A percentile compares a stretch with the other conserved stretches of the same genome.
Conservation (phyloP, 1,140 invertebrate genomes). For the Drosophila neocordata region DNA sequence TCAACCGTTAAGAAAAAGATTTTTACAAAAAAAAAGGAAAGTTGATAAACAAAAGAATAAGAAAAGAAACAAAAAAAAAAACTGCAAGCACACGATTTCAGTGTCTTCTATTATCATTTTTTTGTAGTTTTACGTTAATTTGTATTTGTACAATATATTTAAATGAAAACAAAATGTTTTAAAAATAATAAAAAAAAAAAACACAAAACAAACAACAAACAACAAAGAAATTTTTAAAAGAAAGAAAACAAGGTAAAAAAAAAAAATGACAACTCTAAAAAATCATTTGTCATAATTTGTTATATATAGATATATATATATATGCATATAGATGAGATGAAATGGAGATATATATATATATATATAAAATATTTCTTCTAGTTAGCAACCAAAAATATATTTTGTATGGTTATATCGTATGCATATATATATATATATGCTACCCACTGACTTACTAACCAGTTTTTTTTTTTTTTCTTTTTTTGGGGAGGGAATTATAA, state of each 20-base stretch:
- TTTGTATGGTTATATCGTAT: conserved; percentile 39
- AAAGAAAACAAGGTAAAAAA: conserved; percentile 39
- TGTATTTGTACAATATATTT: conserved; percentile 74
- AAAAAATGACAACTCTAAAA: conserved; percentile 49
- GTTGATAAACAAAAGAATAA: conserved; percentile 20
- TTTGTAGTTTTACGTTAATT: conserved; percentile 81
- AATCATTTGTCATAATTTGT: conserved; percentile 39
- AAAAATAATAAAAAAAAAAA: conserved; percentile 45
- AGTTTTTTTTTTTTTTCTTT: conserved; percentile 61
- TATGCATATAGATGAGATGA: neutral
- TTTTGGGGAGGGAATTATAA: conserved; percentile 38
- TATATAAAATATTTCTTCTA: neutral
- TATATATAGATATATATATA: neutral
- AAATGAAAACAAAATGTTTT: conserved; percentile 52
- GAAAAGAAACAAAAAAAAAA: conserved; percentile 51
- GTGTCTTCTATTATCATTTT: conserved; percentile 51
- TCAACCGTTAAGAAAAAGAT: conserved; percentile 29
- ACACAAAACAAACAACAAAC: conserved; percentile 49
- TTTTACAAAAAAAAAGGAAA: conserved; percentile 25
- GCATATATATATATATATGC: conserved; percentile 10
- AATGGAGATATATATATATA: neutral
- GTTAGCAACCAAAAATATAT: neutral
- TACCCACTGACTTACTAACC: conserved; percentile 81
- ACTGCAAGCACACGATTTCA: conserved; percentile 41
- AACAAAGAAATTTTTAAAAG: too few species aligned